A percentile compares a stretch with the other conserved stretches of the same genome.
phyloP scores from a whole-genome alignment of 2,888 invertebrate genomes.

The Cordilura impudica region DNA sequence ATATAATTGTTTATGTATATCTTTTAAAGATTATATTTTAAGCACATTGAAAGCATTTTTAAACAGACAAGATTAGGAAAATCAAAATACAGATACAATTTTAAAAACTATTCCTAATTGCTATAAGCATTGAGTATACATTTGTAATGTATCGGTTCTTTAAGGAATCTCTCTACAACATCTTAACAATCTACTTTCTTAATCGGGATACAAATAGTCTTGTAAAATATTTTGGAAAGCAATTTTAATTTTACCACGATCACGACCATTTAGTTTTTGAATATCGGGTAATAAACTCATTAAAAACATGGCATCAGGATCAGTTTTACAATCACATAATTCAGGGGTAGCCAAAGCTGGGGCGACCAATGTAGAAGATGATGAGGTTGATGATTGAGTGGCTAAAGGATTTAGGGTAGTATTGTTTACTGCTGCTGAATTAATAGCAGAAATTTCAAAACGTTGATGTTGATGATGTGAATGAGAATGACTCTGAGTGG shows the following conservation, averaged over 20 bases:
- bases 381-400: slow-evolving; percentile 2
- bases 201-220: slow-evolving; percentile 76
- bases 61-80: not conserved
- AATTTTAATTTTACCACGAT: slow-evolving; percentile 76
- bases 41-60: slow-evolving; percentile 59
- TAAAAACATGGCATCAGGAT: slow-evolving; percentile 77
- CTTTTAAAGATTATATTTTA: slow-evolving; percentile 26
- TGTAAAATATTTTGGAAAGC: slow-evolving; percentile 76
- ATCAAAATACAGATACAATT: slow-evolving; percentile 18
- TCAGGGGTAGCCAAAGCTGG: slow-evolving; percentile 65
- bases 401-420: not conserved
- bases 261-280: slow-evolving; percentile 75
- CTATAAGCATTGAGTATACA: slow-evolving; percentile 62
- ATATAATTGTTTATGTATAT: not conserved
- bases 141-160: slow-evolving; percentile 54
- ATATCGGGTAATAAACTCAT: slow-evolving; percentile 77
- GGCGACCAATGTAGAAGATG: slow-evolving; percentile 10
- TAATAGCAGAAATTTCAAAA: slow-evolving; percentile 47
- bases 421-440: slow-evolving; percentile 24
- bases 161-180: slow-evolving; percentile 46
- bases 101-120: slow-evolving; percentile 50
- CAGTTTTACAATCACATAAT: slow-evolving; percentile 75
- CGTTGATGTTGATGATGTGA: slow-evolving; percentile 56
- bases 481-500: slow-evolving; percentile 37
- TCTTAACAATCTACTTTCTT: slow-evolving; percentile 37